Conservation (phyloP, 2,113 vertebrate genomes). For the Sciurus niger region DNA sequence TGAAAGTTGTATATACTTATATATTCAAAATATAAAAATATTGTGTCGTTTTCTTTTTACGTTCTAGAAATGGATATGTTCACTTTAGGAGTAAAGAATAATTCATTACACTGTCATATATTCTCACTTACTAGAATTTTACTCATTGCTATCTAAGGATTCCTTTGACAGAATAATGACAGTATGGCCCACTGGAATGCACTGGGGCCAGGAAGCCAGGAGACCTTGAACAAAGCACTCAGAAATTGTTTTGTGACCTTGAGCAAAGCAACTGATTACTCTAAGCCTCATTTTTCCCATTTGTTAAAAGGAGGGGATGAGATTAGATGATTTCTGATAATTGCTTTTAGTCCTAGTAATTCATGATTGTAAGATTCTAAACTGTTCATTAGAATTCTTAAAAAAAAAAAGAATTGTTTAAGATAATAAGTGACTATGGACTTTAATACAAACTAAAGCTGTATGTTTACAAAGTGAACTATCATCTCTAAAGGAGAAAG, state of each 20-base stretch:
- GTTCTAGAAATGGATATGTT: background rate
- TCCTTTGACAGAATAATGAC: background rate
- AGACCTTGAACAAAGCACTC: conserved; percentile 17
- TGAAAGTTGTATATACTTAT: background rate
- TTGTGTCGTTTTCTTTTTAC: background rate
- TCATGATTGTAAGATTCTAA: background rate
- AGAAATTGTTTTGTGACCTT: background rate
- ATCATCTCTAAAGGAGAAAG: background rate
- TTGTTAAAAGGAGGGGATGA: background rate
- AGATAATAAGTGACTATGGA: background rate
- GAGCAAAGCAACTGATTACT: background rate
- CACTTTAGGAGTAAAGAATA: background rate
- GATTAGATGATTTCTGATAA: conserved; percentile 1
- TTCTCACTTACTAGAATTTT: background rate
- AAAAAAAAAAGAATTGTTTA: background rate
- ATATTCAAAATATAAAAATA: conserved; percentile 9
- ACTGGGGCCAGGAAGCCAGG: background rate
- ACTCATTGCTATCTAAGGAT: background rate
- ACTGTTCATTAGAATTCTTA: background rate
- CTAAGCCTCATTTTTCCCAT: background rate
- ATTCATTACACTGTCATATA: background rate
- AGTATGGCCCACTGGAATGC: background rate
- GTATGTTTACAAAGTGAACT: background rate
- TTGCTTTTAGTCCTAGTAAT: background rate
- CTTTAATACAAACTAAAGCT: background rate